A percentile compares a stretch with the other conserved stretches of the same genome.
These are phyloP conservation scores for Tolmerus cingulatus DNA, from an alignment of 2,888 invertebrate genomes.

Conservation along the genomic window DNA sequence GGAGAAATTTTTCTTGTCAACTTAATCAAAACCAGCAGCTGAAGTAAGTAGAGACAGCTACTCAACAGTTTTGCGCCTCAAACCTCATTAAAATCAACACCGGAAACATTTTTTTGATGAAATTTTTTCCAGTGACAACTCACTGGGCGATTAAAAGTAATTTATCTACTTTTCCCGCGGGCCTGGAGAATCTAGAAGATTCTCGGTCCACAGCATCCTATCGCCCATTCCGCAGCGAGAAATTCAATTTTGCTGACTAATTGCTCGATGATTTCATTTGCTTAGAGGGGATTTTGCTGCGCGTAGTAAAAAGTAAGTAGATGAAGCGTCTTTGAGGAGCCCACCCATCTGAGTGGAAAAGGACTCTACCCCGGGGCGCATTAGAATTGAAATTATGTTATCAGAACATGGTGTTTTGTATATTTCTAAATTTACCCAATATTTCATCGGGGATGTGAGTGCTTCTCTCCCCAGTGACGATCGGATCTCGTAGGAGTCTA, in stretches of 20 bases:
- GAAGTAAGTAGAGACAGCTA: background rate
- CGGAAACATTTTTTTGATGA: background rate
- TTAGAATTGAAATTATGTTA: background rate
- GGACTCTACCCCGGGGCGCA: background rate
- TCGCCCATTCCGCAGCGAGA: background rate
- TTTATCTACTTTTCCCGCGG: background rate
- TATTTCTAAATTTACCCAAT: background rate
- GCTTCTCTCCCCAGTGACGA: background rate
- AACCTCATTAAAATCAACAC: background rate
- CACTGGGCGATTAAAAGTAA: background rate
- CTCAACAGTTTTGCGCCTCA: background rate
- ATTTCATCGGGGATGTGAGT: background rate
- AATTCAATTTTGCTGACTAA: constrained; percentile 26
- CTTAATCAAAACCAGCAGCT: background rate
- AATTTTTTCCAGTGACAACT: background rate
- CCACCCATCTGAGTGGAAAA: background rate
- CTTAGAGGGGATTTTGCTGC: background rate
- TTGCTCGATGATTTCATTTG: constrained; percentile 26
- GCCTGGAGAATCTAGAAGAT: background rate
- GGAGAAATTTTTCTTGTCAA: background rate
- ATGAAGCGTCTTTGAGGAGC: background rate
- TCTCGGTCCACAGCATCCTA: background rate
- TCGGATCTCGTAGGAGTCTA: background rate
- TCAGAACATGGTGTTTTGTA: background rate
- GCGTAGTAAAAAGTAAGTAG: background rate